Conservation (phyloP, 2,888 invertebrate species). For the Sthenelais limicola region DNA sequence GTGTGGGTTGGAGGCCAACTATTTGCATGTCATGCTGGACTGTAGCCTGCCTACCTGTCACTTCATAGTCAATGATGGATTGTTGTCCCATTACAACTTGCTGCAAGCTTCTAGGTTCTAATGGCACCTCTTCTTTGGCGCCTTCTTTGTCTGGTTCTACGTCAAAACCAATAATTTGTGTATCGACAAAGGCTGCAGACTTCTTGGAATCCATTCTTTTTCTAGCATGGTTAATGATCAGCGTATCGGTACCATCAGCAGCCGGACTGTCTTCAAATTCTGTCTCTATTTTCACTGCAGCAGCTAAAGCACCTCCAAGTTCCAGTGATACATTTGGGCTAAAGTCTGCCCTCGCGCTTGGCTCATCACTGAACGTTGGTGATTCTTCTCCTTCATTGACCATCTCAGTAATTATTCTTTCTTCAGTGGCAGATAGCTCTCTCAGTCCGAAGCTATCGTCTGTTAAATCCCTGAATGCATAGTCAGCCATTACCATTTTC, state of each 20-base stretch:
- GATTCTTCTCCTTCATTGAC: slow-evolving; percentile 12
- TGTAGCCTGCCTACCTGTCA: neutral
- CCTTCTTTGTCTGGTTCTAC: slow-evolving; percentile 11
- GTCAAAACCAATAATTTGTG: slow-evolving; percentile 37
- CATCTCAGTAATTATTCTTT: slow-evolving; percentile 8
- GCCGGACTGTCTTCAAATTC: too few relatives aligned
- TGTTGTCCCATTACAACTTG: slow-evolving; percentile 20
- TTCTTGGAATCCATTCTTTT: neutral
- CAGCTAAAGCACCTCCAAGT: too few relatives aligned
- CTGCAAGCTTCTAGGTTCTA: neutral
- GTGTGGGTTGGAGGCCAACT: slow-evolving; percentile 45
- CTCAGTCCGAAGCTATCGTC: slow-evolving; percentile 11
- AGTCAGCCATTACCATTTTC: slow-evolving; percentile 14
- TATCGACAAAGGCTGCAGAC: slow-evolving; percentile 34
- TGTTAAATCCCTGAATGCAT: slow-evolving; percentile 22
- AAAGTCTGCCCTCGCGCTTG: slow-evolving; percentile 1
- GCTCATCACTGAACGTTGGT: neutral
- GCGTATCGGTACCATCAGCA: slow-evolving; percentile 6
- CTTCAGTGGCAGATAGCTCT: slow-evolving; percentile 5
- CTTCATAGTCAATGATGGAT: neutral
- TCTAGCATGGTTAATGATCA: neutral
- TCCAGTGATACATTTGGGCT: too few relatives aligned
- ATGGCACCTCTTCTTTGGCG: neutral
- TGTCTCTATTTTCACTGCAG: too few relatives aligned
- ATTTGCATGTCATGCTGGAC: slow-evolving; percentile 43